These are phyloP conservation scores for Halyomorpha halys DNA, from an alignment of 1,140 invertebrate species.

Conservation along the genomic window DNA sequence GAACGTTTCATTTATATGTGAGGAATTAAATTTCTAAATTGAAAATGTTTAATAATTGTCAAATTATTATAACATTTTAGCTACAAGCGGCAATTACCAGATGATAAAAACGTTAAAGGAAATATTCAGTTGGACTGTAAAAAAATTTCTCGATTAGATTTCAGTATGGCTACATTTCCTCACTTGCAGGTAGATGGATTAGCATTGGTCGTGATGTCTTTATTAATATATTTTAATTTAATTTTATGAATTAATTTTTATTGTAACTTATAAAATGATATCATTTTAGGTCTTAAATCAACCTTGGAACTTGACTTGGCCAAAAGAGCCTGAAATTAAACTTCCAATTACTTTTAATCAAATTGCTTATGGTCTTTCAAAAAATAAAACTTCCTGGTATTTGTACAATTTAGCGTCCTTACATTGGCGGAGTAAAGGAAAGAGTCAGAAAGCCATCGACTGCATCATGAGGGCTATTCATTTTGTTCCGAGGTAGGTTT, in stretches of 20 bases:
- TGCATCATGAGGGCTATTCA: conserved; percentile 68
- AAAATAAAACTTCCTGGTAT: conserved; percentile 71
- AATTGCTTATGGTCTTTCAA: conserved; percentile 49
- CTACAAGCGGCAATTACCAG: not conserved
- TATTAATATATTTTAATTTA: not conserved
- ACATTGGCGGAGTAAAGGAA: conserved; percentile 73
- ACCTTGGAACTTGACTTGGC: conserved; percentile 49
- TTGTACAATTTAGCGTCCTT: conserved; percentile 74
- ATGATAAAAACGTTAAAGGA: conserved; percentile 16
- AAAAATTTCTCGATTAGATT: conserved; percentile 50
- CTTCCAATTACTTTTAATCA: conserved; percentile 49
- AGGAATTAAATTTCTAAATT: not conserved
- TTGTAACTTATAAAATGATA: too few species aligned
- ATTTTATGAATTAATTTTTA: not conserved
- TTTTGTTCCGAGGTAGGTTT: conserved; percentile 58
- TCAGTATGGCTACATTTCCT: conserved; percentile 69
- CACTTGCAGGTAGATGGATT: conserved; percentile 53
- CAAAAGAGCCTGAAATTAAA: conserved; percentile 54
- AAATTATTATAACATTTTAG: conserved; percentile 10
- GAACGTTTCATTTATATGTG: too few species aligned
- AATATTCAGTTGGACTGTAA: conserved; percentile 51
- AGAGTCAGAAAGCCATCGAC: conserved; percentile 66
- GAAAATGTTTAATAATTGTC: not conserved
- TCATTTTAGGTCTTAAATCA: conserved; percentile 47
- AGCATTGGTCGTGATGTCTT: not conserved